Evolutionary conservation across 1,140 invertebrate genomes (phyloP).

Genomic region (Drosophila persimilis): DNA sequence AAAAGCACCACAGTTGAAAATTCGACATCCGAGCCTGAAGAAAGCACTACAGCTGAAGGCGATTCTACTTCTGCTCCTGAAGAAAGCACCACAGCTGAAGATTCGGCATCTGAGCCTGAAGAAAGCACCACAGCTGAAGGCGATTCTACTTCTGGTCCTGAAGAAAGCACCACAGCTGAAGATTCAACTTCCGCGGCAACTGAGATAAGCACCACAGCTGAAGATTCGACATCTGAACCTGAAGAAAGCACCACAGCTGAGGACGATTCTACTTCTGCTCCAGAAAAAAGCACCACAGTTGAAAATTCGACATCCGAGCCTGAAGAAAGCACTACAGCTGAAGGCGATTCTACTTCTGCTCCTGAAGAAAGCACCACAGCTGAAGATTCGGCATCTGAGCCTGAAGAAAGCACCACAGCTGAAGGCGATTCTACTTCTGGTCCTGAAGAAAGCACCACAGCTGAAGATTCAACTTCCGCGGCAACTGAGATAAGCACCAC

Average conservation of each 20-base stretch:
- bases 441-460: too few relatives aligned
- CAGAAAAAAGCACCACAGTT: not conserved
- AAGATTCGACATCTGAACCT: not conserved
- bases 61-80: not conserved
- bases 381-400: not conserved
- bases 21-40: not conserved
- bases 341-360: not conserved
- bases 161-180: too few relatives aligned
- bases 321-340: not conserved
- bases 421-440: not conserved
- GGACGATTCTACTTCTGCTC: not conserved
- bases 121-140: not conserved
- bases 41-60: not conserved
- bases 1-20: not conserved
- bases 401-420: not conserved
- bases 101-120: not conserved
- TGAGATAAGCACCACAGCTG: not conserved
- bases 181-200: too few relatives aligned
- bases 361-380: not conserved
- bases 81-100: not conserved
- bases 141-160: not conserved
- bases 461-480: too few relatives aligned
- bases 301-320: not conserved
- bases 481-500: too few relatives aligned
- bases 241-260: not conserved